Base-by-base conservation (phyloP, 2,797 vertebrate species). In the Eulemur mongoz region DNA sequence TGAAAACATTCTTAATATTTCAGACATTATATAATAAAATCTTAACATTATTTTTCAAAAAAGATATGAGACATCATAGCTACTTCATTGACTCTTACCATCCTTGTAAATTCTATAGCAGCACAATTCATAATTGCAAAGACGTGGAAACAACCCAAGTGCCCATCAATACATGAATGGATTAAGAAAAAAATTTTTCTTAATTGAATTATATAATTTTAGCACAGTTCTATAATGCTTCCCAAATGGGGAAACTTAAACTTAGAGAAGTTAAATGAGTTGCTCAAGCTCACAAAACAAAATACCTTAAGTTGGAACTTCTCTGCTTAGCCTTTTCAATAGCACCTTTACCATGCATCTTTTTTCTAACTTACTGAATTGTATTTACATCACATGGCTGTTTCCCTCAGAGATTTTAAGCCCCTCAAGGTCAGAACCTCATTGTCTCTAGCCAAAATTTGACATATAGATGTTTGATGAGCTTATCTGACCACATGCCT, bases 31-130 rank as follows among this genome's bases (percentile, higher is more conserved):
- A 12, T 59, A 27, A 59, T n/a, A 81, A 10, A 38, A 80, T 83
- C 8, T 91, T 80, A 73, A 38, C 2, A 91, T 78, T 89, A 81
- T 79, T 89, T 95, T 95, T 94, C 13, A 59, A 67, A 86, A 89
- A 35, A 35, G 38, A 83, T 69, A 11, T 8, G 2, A 35, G 12
- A 82, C 11, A 59, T 40, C 30, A 63, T 17, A 89, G 50, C 22
- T 25, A 59, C 7, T 20, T 76, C n/a, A 52, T 79, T 45, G 54
- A 61, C 7, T 5, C 45, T 95, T 84, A 54, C 3, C 15, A 76
- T 17, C 12, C 87, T 79, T 79, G 25, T 59, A 87, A 69, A 89
- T 65, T 72, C 10, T 78, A 92, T 18, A 11, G 54, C 22, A 57
- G 54, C 54, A 57, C 23, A 57, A 25, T 57, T 57, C 54, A 10